Conservation (phyloP, 2,113 vertebrate species). For the Aythya baeri region DNA sequence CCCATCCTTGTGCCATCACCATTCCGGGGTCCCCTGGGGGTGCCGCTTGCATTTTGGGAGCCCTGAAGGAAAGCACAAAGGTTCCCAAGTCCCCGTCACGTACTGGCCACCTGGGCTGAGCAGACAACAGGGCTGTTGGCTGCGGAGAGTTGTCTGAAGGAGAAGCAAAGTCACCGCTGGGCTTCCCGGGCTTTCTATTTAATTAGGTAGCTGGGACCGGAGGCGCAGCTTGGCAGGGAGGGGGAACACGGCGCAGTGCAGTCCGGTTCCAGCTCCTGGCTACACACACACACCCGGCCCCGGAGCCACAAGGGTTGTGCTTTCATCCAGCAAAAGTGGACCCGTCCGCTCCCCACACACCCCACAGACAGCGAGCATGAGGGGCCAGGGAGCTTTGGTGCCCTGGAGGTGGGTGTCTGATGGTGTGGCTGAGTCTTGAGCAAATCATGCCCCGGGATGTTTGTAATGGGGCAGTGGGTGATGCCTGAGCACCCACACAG, state of each 20-base stretch:
- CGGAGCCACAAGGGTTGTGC: not conserved
- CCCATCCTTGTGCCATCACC: not conserved
- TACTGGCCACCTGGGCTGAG: not conserved
- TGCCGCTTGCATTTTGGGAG: not conserved
- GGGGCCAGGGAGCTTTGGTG: accelerated
- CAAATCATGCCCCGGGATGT: not conserved
- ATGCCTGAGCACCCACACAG: not conserved
- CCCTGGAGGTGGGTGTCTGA: not conserved
- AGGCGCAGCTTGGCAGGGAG: not conserved
- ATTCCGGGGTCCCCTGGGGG: accelerated
- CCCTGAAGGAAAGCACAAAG: not conserved
- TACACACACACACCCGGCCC: not conserved
- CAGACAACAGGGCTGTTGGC: not conserved
- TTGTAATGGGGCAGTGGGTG: not conserved
- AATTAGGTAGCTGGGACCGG: not conserved
- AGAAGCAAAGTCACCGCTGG: not conserved
- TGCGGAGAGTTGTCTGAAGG: not conserved
- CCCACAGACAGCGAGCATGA: accelerated
- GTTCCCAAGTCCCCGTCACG: not conserved
- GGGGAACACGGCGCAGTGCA: accelerated
- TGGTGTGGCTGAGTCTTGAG: not conserved
- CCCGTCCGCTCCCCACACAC: accelerated
- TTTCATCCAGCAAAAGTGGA: not conserved
- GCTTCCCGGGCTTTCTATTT: not conserved
- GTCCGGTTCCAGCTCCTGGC: not conserved